Conservation (phyloP, 2,113 vertebrate genomes). For the Scytalopus superciliaris region DNA sequence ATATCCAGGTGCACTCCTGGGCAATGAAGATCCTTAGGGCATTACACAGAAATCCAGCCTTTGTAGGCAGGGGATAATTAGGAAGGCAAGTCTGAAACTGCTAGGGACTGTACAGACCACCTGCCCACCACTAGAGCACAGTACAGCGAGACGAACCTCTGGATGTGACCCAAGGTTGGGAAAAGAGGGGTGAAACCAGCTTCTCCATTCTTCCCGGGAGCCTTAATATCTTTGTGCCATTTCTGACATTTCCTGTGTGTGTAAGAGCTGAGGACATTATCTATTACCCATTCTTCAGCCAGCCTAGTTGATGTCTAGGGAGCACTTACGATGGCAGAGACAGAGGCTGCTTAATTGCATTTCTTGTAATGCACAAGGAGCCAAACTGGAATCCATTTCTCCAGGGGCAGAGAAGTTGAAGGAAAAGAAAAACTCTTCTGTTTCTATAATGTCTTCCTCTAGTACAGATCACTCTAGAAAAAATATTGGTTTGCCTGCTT, state of each 20-base stretch:
- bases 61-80: accelerated
- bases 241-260: not conserved
- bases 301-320: not conserved
- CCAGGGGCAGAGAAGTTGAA: not conserved
- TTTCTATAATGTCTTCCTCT: not conserved
- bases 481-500: not conserved
- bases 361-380: slow-evolving; percentile 12
- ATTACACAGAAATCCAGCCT: not conserved
- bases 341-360: not conserved
- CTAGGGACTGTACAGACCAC: not conserved
- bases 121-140: accelerated
- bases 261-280: not conserved
- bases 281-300: not conserved
- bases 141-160: not conserved
- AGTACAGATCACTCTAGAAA: not conserved
- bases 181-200: not conserved
- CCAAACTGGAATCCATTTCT: slow-evolving; percentile 27
- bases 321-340: not conserved
- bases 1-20: not conserved
- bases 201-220: not conserved
- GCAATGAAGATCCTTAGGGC: not conserved
- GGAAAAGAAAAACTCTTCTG: not conserved
- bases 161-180: not conserved
- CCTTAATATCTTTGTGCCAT: not conserved
- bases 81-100: not conserved